Conservation (phyloP, 2,888 invertebrate genomes). For the Bursaphelenchus okinawaensis region DNA sequence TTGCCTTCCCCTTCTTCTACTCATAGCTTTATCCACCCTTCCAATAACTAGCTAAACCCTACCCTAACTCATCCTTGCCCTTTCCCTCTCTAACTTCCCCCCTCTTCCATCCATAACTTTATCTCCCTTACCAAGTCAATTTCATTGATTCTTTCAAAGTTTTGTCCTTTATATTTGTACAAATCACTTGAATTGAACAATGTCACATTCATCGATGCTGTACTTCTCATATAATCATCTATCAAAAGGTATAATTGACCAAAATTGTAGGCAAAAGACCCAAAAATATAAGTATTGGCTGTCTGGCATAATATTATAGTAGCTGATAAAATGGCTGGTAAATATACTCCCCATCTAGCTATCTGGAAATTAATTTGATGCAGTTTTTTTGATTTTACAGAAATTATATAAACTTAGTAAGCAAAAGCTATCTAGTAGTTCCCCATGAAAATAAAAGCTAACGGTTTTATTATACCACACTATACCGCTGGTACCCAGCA, state of each 20-base stretch:
- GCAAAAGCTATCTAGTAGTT: neutral
- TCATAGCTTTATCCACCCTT: too few species aligned
- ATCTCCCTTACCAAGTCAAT: constrained; percentile 29
- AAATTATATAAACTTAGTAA: too few species aligned
- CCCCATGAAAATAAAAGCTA: too few species aligned
- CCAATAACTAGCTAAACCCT: too few species aligned
- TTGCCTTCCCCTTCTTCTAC: too few species aligned
- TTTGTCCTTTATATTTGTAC: constrained; percentile 30
- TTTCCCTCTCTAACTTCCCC: too few species aligned
- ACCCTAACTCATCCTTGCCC: too few species aligned
- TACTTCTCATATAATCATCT: constrained; percentile 35
- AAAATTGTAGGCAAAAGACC: constrained; percentile 39
- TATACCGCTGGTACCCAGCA: neutral
- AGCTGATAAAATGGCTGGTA: constrained; percentile 36
- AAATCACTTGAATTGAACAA: constrained; percentile 24
- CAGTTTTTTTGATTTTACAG: neutral
- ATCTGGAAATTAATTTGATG: constrained; percentile 24
- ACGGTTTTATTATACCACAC: constrained; percentile 3
- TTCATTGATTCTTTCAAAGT: constrained; percentile 30
- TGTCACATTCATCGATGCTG: constrained; percentile 29
- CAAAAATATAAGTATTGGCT: constrained; percentile 35
- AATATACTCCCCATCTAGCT: constrained; percentile 29
- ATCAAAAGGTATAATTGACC: constrained; percentile 35
- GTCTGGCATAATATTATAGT: constrained; percentile 36
- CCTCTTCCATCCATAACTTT: neutral